Evolutionary conservation across 2,888 invertebrate species (phyloP).

Genomic region (Megalurothrips usitatus): DNA sequence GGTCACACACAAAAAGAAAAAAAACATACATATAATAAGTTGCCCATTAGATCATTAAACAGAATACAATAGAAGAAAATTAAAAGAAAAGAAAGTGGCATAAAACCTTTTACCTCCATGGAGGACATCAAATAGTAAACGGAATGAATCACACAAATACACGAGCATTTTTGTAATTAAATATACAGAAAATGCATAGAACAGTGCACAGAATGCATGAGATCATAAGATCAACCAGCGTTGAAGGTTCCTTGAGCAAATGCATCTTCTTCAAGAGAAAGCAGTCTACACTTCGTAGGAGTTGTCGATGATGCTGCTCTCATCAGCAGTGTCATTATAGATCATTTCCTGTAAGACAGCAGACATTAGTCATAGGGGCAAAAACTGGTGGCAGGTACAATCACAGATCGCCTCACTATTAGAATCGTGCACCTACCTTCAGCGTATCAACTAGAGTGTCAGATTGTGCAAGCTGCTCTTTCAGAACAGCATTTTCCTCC

Average conservation of each 20-base stretch:
- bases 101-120: not conserved
- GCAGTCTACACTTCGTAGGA: not conserved
- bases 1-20: not conserved
- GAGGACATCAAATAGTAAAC: not conserved
- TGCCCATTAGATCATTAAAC: not conserved
- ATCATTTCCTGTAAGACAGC: not conserved
- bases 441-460: slow-evolving; percentile 69
- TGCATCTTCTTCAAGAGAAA: not conserved
- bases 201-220: not conserved
- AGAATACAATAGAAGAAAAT: not conserved
- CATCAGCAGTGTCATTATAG: not conserved
- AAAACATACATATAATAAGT: not conserved
- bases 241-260: not conserved
- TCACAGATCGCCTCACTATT: not conserved
- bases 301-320: slow-evolving; percentile 20
- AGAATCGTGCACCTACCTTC: slow-evolving; percentile 52
- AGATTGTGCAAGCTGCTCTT: slow-evolving; percentile 70
- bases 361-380: not conserved
- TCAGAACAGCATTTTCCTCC: slow-evolving; percentile 62
- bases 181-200: not conserved
- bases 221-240: not conserved
- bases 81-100: not conserved
- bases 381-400: not conserved
- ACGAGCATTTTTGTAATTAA: not conserved
- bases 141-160: not conserved